Conservation (phyloP, 2,888 invertebrate species). For the Aphelenchoides bicaudatus region DNA sequence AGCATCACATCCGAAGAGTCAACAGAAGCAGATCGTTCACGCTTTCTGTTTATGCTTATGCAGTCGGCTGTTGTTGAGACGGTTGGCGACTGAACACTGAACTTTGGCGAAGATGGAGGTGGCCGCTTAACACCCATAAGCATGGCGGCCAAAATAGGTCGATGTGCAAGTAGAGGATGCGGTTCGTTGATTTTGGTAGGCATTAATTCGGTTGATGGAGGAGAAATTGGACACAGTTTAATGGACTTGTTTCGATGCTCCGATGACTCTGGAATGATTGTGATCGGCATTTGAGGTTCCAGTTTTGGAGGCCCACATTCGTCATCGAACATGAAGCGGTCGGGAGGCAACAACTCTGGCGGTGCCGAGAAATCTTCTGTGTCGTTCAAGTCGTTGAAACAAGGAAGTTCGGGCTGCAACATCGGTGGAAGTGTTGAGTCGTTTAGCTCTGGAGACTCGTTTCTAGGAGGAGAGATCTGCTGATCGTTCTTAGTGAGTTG, state of each 20-base stretch:
- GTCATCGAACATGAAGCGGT: neutral
- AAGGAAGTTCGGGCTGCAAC: conserved; percentile 6
- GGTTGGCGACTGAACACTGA: neutral
- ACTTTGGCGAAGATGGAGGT: neutral
- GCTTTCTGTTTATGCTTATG: no score
- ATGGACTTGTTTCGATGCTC: neutral
- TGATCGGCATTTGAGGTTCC: neutral
- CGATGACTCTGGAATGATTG: neutral
- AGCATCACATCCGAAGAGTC: conserved; percentile 9
- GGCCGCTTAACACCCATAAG: neutral
- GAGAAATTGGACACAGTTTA: neutral
- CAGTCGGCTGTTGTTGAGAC: no score
- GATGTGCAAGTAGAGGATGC: neutral
- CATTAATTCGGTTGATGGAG: neutral
- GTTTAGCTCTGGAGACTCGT: neutral
- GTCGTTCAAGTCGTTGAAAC: neutral
- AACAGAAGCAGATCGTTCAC: conserved; percentile 8
- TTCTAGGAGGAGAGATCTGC: no score
- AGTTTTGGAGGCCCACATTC: conserved; percentile 3
- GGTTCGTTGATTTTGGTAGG: neutral
- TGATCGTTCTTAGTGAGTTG: no score
- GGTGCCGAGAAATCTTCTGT: neutral
- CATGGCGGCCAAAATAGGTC: neutral
- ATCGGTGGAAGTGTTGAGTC: neutral
- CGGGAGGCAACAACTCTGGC: conserved; percentile 1